Conservation (phyloP, 2,113 vertebrate genomes). For the Callipepla californica region DNA sequence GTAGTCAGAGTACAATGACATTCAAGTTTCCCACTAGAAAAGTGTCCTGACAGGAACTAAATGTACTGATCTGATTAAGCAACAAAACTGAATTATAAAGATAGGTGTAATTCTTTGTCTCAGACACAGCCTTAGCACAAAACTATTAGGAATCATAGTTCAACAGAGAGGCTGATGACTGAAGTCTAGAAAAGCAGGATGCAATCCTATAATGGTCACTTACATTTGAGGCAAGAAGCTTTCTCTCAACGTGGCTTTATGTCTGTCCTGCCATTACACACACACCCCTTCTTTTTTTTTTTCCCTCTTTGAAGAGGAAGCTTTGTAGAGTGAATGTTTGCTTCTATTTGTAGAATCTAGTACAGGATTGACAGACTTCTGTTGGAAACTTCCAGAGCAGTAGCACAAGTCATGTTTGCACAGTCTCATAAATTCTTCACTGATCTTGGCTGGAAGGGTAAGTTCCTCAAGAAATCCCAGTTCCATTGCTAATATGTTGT, state of each 20-base stretch:
- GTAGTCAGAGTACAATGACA: not conserved
- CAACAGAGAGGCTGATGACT: not conserved
- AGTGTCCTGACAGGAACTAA: not conserved
- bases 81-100: not conserved
- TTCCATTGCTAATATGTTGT: not conserved
- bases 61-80: not conserved
- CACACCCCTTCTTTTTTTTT: not conserved
- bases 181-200: not conserved
- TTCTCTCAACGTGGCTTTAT: not conserved
- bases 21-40: not conserved
- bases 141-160: not conserved
- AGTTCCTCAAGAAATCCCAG: not conserved
- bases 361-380: not conserved
- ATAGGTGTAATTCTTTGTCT: not conserved
- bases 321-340: not conserved
- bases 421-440: not conserved
- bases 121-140: not conserved
- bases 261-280: not conserved
- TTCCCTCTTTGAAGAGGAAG: not conserved
- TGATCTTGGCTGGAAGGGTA: not conserved
- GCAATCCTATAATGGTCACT: accelerated
- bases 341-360: not conserved
- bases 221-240: accelerated
- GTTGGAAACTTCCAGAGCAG: not conserved
- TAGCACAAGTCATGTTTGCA: not conserved